A percentile compares a stretch with the other conserved stretches of the same genome.
These are phyloP conservation scores for Metalampra italica DNA, from an alignment of 2,888 invertebrate species.

Conservation along the genomic window DNA sequence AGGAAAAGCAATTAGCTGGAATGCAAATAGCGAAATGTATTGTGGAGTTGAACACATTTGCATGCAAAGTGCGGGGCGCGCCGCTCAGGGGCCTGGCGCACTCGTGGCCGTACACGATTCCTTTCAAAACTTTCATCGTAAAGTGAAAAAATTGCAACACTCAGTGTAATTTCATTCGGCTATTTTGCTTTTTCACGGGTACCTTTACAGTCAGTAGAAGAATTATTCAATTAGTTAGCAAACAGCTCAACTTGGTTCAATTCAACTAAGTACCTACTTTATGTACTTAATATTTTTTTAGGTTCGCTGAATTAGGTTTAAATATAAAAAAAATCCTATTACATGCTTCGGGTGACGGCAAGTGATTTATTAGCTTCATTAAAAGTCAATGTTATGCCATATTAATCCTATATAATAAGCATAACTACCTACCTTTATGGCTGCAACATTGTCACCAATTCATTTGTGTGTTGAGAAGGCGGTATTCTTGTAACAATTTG, in stretches of 20 bases:
- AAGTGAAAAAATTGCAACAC: constrained; percentile 40
- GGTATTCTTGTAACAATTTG: constrained; percentile 41
- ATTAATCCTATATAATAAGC: too few species aligned
- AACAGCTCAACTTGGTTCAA: background rate
- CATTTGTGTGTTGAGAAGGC: constrained; percentile 43
- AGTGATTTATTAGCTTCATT: too few species aligned
- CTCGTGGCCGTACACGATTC: constrained; percentile 42
- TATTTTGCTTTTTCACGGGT: background rate
- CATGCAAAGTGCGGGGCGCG: constrained; percentile 55
- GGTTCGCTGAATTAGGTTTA: too few species aligned
- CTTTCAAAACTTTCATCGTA: constrained; percentile 46
- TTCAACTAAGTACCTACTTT: background rate
- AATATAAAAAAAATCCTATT: too few species aligned
- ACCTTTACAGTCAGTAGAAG: background rate
- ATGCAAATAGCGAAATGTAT: constrained; percentile 67
- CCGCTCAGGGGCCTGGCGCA: constrained; percentile 39
- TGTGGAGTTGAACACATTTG: constrained; percentile 61
- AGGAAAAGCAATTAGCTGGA: constrained; percentile 72
- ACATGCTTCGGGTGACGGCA: too few species aligned
- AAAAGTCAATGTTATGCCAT: too few species aligned
- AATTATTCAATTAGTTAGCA: background rate
- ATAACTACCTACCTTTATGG: too few species aligned
- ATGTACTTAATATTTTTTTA: background rate
- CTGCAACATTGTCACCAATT: constrained; percentile 32
- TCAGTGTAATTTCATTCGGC: constrained; percentile 16